A percentile compares a stretch with the other conserved stretches of the same genome.
Conservation (phyloP, 1,140 invertebrate genomes). For the Drosophila aff. region DNA sequence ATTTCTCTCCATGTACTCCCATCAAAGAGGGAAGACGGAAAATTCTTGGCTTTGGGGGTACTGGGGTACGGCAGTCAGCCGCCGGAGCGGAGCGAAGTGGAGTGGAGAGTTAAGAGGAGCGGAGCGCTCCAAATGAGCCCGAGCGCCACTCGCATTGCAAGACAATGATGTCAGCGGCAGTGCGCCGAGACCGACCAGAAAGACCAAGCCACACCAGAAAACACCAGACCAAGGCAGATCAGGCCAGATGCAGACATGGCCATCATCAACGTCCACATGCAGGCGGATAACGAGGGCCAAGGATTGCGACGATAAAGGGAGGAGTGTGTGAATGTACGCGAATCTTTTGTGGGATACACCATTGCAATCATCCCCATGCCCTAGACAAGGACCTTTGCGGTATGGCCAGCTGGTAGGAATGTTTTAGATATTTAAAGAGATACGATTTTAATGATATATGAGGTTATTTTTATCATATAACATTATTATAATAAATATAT, state of each 20-base stretch:
- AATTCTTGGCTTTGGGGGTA: conserved; percentile 29
- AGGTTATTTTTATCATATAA: no score
- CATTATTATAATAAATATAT: not conserved
- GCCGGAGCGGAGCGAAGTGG: not conserved
- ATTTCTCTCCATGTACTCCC: not conserved
- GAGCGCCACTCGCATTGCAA: conserved; percentile 63
- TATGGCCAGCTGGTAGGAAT: not conserved
- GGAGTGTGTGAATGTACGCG: conserved; percentile 1
- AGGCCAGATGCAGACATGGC: conserved; percentile 32
- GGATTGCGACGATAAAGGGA: conserved; percentile 4
- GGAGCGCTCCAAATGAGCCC: conserved; percentile 60
- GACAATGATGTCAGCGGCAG: conserved; percentile 78
- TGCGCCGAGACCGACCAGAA: conserved; percentile 22
- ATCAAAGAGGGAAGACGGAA: conserved; percentile 17
- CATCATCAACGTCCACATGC: conserved; percentile 32
- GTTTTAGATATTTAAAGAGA: not conserved
- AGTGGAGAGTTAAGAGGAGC: conserved; percentile 10
- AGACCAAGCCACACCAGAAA: conserved; percentile 38
- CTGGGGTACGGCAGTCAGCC: conserved; percentile 26
- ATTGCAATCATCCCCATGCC: conserved; percentile 22
- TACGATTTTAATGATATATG: no score
- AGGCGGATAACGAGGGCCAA: conserved; percentile 24
- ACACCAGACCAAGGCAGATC: conserved; percentile 46
- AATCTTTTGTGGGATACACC: conserved; percentile 25
- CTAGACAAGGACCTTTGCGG: not conserved